Base-by-base conservation (phyloP, 1,140 invertebrate genomes). In the Branchinecta lindahli region DNA sequence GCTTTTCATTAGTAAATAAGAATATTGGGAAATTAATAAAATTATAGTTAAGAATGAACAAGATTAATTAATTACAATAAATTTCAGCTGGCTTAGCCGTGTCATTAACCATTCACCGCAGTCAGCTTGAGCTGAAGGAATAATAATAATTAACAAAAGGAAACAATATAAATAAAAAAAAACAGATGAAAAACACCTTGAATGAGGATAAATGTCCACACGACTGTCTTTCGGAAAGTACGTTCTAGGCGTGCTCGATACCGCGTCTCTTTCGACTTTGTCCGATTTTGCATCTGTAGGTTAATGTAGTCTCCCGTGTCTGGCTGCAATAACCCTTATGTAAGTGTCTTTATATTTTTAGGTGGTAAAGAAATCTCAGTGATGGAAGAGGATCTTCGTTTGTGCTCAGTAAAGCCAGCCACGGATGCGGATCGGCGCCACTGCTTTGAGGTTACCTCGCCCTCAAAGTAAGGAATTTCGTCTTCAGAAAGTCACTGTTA, bases 381-480 rank as follows among this genome's bases (percentile, higher is more conserved):
- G 8, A 96, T 97, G 93, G 95, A 98, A 79, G 92, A 96, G 76
- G 95, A 98, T 80, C 80, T 98, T 69, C 83, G 92, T 73, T 82
- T 98, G 46, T 98, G 95, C 77, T 90, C 92, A 0, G 94, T 98
- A 1, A 90, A 93, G 77, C 91, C 88, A 7, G 87, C 90, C 7
- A 82, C 84, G 4, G 91, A 96, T 74, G 85, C 87, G 44, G 94
- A 98, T 76, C 81, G 95, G 73, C 81, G 94, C 66, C 96, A 92
- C 80, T 98, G 94, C 78, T 98, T 98, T 80, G 95, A 98, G 85
- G 88, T 98, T 33, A 83, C 97, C 9, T 96, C 94, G 61, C 94
- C 94, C 10, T 86, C 89, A 12, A 96, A 94, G 92, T 95, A 79
- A 84, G 84, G 82, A 69, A 68, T 70, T 33, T 66, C 71, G 68